These are phyloP conservation scores for Anas bernieri DNA, from an alignment of 2,797 vertebrate genomes.

Conservation along the genomic window DNA sequence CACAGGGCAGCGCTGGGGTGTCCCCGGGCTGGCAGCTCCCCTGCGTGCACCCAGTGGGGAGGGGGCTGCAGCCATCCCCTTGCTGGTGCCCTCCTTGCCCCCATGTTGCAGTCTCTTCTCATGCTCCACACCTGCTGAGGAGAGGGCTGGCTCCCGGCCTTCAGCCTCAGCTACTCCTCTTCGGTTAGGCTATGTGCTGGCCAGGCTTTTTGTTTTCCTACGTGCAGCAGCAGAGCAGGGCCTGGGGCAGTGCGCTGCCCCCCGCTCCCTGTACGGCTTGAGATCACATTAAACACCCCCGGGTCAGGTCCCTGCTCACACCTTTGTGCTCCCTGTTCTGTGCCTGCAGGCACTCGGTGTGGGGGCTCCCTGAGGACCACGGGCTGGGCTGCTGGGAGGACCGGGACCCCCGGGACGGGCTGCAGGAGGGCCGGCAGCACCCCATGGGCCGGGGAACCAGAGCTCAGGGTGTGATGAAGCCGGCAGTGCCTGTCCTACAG, in stretches of 20 bases:
- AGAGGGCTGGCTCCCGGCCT: background rate
- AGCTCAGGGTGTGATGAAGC: background rate
- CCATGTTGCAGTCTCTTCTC: rapidly evolving
- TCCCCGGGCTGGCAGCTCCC: background rate
- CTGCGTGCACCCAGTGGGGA: rapidly evolving
- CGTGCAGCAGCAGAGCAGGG: background rate
- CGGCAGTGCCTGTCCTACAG: background rate
- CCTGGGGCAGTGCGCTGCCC: rapidly evolving
- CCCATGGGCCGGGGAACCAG: background rate
- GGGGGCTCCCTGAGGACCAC: rapidly evolving
- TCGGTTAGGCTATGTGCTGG: background rate
- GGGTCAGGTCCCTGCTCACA: background rate
- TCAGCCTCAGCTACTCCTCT: background rate
- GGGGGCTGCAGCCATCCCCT: background rate
- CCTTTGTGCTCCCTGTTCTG: background rate
- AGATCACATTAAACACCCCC: constrained; percentile 4
- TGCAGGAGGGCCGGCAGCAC: rapidly evolving
- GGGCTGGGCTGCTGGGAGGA: background rate
- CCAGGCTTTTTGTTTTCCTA: background rate
- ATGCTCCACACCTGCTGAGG: background rate
- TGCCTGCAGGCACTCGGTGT: rapidly evolving
- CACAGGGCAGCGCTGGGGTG: background rate
- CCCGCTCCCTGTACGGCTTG: background rate
- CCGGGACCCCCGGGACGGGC: rapidly evolving
- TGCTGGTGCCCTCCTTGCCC: rapidly evolving